Percentiles rank a stretch among this genome's conserved stretches.
phyloP scores from a whole-genome alignment of 2,113 vertebrate species.

The Alaudala cheleensis region DNA sequence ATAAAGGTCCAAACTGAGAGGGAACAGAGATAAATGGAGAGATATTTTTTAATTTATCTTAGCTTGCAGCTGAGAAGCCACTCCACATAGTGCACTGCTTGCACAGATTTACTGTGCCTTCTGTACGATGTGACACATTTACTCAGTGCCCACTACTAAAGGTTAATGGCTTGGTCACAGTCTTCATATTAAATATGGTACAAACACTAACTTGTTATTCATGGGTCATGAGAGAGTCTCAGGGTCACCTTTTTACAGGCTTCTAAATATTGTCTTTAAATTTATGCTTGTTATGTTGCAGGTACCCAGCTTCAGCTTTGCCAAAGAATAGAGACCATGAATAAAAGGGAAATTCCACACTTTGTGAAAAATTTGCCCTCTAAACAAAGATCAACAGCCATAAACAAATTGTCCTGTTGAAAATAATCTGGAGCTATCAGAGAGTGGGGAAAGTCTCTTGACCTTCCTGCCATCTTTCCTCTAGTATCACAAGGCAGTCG shows the following conservation, averaged over 20 bases:
- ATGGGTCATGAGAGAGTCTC: neutral
- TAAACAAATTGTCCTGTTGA: neutral
- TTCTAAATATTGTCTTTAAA: slow-evolving; percentile 1
- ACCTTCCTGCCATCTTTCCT: neutral
- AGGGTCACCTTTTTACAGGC: neutral
- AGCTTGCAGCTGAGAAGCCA: neutral
- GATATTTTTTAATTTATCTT: neutral
- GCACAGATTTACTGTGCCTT: slow-evolving; percentile 16
- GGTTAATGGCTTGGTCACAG: slow-evolving; percentile 25
- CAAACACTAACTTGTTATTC: slow-evolving; percentile 20
- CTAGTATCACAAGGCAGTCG: neutral
- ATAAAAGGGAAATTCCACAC: neutral
- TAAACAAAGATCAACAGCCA: neutral
- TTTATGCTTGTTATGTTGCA: neutral
- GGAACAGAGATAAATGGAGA: neutral
- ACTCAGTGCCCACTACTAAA: neutral
- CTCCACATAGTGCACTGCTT: neutral
- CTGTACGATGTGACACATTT: neutral
- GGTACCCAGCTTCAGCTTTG: neutral
- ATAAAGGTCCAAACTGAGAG: neutral
- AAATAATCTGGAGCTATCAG: neutral
- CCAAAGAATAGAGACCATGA: neutral
- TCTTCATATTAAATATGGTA: slow-evolving; percentile 31
- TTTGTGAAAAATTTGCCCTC: neutral
- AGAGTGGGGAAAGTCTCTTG: neutral